Percentiles rank a stretch among this genome's conserved stretches.
Conservation (phyloP, 2,797 vertebrate species). For the Liasis olivaceus region DNA sequence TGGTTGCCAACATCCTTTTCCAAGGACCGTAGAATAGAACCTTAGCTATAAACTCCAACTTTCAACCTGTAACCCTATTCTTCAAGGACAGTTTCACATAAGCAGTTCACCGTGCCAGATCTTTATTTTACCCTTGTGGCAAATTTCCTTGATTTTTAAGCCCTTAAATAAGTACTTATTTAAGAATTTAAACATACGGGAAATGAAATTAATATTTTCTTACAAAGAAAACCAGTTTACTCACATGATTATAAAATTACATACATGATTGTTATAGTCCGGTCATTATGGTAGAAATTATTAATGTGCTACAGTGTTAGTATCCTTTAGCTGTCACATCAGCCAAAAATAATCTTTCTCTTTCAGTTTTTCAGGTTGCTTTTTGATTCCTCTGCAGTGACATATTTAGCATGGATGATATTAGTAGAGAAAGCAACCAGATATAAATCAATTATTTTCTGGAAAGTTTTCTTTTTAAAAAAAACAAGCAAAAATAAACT, state of each 20-base stretch:
- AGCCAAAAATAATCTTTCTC: not conserved
- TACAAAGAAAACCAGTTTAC: not conserved
- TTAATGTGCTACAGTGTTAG: not conserved
- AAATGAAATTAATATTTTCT: not conserved
- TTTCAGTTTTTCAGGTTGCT: not conserved
- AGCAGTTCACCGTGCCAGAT: not conserved
- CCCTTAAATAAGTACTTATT: constrained; percentile 6
- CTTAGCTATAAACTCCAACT: not conserved
- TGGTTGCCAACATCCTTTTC: not conserved
- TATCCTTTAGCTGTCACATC: not conserved
- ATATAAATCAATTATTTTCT: not conserved
- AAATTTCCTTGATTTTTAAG: constrained; percentile 34
- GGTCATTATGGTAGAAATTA: not conserved
- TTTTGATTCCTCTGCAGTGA: not conserved
- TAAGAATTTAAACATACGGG: not conserved
- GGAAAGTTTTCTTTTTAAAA: not conserved
- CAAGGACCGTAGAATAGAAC: not conserved
- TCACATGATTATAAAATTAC: not conserved
- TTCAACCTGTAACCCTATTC: not conserved
- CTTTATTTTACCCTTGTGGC: not conserved
- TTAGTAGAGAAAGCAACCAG: not conserved
- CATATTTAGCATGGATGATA: not conserved
- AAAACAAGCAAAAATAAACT: not conserved
- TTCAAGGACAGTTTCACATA: not conserved
- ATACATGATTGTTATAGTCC: not conserved